Conservation (phyloP, 2,888 invertebrate species). For the Yponomeuta evonymella region DNA sequence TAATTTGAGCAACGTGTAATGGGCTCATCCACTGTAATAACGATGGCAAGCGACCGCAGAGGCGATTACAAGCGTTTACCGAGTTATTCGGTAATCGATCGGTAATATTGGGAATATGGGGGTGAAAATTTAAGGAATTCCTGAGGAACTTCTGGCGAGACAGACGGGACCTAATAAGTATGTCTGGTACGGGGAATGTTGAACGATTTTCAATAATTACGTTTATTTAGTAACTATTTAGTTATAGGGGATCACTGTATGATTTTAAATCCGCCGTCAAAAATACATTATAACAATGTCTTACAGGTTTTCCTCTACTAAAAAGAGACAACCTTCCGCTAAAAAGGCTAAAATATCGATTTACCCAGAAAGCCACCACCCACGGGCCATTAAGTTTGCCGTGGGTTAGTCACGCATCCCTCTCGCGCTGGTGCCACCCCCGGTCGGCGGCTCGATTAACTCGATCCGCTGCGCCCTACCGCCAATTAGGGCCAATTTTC, state of each 20-base stretch:
- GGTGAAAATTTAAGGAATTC: constrained; percentile 43
- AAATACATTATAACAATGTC: not conserved
- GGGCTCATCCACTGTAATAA: constrained; percentile 55
- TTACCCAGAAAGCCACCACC: constrained; percentile 3
- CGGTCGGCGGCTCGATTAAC: constrained; percentile 30
- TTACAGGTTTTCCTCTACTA: constrained; percentile 10
- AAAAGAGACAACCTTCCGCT: not conserved
- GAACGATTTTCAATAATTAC: constrained; percentile 13
- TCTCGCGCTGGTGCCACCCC: constrained; percentile 15
- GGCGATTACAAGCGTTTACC: constrained; percentile 71
- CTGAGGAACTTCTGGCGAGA: constrained; percentile 33
- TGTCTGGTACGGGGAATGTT: constrained; percentile 21
- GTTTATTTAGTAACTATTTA: not conserved
- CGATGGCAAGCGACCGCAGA: constrained; percentile 50
- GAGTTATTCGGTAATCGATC: constrained; percentile 65
- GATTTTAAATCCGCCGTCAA: not conserved
- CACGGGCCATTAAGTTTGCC: constrained; percentile 14
- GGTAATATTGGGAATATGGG: constrained; percentile 46
- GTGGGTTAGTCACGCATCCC: constrained; percentile 16
- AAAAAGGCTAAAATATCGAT: constrained; percentile 1
- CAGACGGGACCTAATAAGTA: constrained; percentile 32
- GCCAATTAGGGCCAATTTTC: constrained; percentile 64
- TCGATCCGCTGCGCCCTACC: constrained; percentile 49
- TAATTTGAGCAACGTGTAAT: constrained; percentile 44
- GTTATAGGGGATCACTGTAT: not conserved